Base-by-base conservation (phyloP, 2,113 vertebrate species). In the Machaerirhynchus nigripectus region DNA sequence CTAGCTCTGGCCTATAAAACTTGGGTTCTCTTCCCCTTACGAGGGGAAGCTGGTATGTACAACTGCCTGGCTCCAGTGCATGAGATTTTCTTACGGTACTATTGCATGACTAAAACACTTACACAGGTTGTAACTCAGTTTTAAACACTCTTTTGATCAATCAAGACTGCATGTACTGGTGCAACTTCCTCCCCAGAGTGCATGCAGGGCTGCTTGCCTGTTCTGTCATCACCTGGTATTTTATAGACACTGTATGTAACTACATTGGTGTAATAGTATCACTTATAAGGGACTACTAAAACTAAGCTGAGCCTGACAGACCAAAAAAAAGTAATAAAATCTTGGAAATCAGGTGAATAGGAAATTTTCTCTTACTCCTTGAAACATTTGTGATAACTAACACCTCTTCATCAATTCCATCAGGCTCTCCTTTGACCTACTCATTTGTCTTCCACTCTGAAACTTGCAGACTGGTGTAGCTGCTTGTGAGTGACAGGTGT, bases 11-110 rank as follows among this genome's bases (percentile, higher is more conserved):
- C 98, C 98, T 98, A 98, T 99, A 98, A 99, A 99, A 97, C 98
- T 99, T 98, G 99, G 99, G 97, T 99, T 99, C 98, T 98, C 98
- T 28, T 98, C 99, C 98, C 99, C 99, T 96, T 98, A 98, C 83
- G 99, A 99, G 98, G 99, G 99, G 98, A 98, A 98, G 95, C 98
- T 98, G 99, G 99, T 99, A 99, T 81, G 99, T 99, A 99, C 98
- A 46, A 77, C 59, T 59, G 74, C 95, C 64, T 63, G 82, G 15
- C 28, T 81, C 75, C 50, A 68, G 33, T 95, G 97, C 97, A 95
- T 95, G 97, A 37, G 4, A 21, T 78, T 42, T 59, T 49, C 37
- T 87, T 69, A 17, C 1, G 5, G 70, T 28, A 52, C 56, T 63
- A 17, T 10, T 92, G 96, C 97, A 96, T 96, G 97, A 93, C 94